Conservation (phyloP, 2,113 vertebrate genomes). For the Phaethornis superciliosus region DNA sequence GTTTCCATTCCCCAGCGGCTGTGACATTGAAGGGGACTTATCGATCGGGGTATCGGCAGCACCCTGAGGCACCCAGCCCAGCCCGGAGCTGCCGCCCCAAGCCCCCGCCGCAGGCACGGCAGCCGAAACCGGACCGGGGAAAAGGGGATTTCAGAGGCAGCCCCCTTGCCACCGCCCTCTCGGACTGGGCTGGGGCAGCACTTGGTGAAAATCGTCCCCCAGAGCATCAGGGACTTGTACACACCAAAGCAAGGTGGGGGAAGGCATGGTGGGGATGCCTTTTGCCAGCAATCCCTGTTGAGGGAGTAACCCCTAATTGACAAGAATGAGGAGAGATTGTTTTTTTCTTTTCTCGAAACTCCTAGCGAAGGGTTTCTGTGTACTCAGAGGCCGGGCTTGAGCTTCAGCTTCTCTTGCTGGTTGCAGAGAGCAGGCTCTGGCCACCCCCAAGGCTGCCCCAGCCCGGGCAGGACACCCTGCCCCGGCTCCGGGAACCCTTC, state of each 20-base stretch:
- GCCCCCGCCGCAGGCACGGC: background rate
- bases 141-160: background rate
- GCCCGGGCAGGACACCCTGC: background rate
- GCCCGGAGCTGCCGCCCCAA: background rate
- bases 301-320: background rate
- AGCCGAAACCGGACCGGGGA: background rate
- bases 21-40: constrained; percentile 28
- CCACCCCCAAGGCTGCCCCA: background rate
- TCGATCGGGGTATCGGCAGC: background rate
- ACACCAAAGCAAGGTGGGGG: background rate
- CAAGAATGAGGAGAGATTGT: background rate
- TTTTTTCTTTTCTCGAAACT: background rate
- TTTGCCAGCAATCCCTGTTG: background rate
- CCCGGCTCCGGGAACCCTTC: background rate
- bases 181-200: background rate
- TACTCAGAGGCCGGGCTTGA: background rate
- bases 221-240: background rate
- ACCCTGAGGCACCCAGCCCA: background rate
- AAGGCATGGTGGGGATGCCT: too few species aligned
- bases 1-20: constrained; percentile 42
- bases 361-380: background rate
- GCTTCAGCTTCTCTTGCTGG: background rate
- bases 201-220: background rate
- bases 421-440: background rate
- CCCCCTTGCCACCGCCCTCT: background rate